Base-by-base conservation (phyloP, 2,888 invertebrate genomes). In the Volucella inanis region DNA sequence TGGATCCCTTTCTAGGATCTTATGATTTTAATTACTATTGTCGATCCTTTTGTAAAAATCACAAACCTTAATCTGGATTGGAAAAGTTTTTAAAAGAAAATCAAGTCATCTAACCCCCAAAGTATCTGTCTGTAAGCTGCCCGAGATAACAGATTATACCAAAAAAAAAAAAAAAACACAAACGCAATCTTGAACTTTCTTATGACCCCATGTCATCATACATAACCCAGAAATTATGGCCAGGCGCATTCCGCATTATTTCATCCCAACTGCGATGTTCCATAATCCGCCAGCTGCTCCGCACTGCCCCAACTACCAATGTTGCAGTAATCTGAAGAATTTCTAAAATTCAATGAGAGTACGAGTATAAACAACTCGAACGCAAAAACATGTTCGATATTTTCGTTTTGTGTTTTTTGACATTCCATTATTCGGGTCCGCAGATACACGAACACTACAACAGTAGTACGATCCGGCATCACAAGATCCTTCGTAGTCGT, bases 281-380 rank as follows among this genome's bases (percentile, higher is more conserved):
- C 55, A 83, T 78, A 79, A 83, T 83, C 79, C 78, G 62, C 31
- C 31, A 31, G 31, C 31, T 31, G 31, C 49, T 72, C 49, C 31
- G n/a, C 12, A 15, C 10, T 41, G 39, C 11, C 57, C 31, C 41
- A 45, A 67, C 54, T 61, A 47, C 77, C 6, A 59, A 45, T 47
- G 45, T 55, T 31, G 47, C 64, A 67, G 72, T 72, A 84, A 84
- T 84, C 65, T 39, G 0, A 75, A 59, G 84, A 84, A 84, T 84
- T 75, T 76, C 75, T 75, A 71, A 75, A 84, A 84, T 80, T 71
- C 84, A 84, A 70, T 54, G 80, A 75, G 80, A 75, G 57, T 67
- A 50, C 59, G 57, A 74, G 55, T 67, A 59, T 71, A 50, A 79
- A 82, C 59, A 76, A 67, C 70, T 71, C 61, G 68, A 84, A 49